Percentiles rank a stretch among this genome's conserved stretches.
Evolutionary conservation across 2,113 vertebrate genomes (phyloP).

Genomic region (Cephalophus harveyi): DNA sequence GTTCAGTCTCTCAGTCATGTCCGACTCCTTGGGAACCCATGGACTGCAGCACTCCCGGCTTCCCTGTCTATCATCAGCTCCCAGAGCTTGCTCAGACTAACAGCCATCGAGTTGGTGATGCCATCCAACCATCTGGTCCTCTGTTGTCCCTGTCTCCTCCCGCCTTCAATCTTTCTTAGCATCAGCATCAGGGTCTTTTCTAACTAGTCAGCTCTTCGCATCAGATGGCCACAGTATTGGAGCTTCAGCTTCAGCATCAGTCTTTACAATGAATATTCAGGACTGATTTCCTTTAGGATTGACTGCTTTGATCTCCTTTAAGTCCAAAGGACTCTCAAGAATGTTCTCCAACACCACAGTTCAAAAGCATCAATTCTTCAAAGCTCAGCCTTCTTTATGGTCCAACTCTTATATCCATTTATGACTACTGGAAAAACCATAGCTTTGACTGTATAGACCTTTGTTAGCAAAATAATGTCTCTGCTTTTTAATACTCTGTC

Average conservation of each 20-base stretch:
- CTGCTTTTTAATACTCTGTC: neutral
- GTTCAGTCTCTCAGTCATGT: neutral
- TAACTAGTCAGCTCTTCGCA: neutral
- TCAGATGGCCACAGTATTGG: neutral
- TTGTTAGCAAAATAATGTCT: neutral
- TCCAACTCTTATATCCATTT: neutral
- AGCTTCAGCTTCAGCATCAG: neutral
- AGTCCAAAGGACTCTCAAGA: neutral
- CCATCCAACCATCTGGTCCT: neutral
- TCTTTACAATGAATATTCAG: neutral
- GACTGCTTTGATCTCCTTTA: neutral
- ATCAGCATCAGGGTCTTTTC: neutral
- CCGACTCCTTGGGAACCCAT: neutral
- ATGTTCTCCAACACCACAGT: neutral
- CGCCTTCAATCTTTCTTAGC: neutral
- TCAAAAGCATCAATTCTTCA: neutral
- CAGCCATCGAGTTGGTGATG: neutral
- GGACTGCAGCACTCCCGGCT: neutral
- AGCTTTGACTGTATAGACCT: neutral
- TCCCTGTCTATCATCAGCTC: neutral
- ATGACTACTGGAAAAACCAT: neutral
- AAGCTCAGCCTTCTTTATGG: neutral
- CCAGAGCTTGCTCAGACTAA: neutral
- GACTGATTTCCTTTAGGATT: neutral
- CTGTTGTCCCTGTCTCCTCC: neutral